A percentile compares a stretch with the other conserved stretches of the same genome.
phyloP scores from a whole-genome alignment of 2,797 vertebrate genomes.

The Distichodus sexfasciatus region DNA sequence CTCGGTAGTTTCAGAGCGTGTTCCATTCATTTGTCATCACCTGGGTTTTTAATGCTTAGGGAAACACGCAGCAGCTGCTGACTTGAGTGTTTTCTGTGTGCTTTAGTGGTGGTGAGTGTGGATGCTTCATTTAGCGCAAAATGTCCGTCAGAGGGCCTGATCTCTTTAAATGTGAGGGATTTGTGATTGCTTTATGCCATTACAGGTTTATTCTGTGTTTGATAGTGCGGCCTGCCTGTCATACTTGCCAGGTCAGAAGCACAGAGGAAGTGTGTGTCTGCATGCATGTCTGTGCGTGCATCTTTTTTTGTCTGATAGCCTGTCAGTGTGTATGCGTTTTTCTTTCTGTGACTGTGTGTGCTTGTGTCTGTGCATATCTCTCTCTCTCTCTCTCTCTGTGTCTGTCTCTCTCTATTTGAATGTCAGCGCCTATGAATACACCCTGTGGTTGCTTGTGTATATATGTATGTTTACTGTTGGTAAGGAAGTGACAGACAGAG shows the following conservation, averaged over 20 bases:
- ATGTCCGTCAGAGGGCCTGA: background rate
- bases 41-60: constrained; percentile 30
- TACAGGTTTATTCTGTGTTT: background rate
- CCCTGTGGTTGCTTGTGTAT: too few relatives aligned
- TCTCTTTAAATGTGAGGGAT: background rate
- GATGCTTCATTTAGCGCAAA: background rate
- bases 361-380: too few relatives aligned
- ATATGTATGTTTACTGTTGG: constrained; percentile 12
- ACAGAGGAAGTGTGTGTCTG: constrained; percentile 12
- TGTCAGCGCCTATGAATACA: too few relatives aligned
- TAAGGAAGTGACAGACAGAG: constrained; percentile 16
- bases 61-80: constrained; percentile 35
- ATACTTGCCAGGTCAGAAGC: background rate
- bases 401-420: too few relatives aligned
- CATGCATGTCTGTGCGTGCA: too few relatives aligned
- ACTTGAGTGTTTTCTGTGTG: constrained; percentile 23
- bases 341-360: too few relatives aligned
- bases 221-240: background rate
- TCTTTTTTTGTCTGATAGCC: too few relatives aligned
- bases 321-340: too few relatives aligned
- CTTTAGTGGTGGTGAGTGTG: constrained; percentile 1
- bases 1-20: constrained; percentile 22
- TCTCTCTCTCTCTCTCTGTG: too few relatives aligned
- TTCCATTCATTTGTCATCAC: constrained; percentile 25
- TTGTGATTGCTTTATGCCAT: background rate